Evolutionary conservation across 2,113 vertebrate species (phyloP).

Genomic region (Chionis minor): DNA sequence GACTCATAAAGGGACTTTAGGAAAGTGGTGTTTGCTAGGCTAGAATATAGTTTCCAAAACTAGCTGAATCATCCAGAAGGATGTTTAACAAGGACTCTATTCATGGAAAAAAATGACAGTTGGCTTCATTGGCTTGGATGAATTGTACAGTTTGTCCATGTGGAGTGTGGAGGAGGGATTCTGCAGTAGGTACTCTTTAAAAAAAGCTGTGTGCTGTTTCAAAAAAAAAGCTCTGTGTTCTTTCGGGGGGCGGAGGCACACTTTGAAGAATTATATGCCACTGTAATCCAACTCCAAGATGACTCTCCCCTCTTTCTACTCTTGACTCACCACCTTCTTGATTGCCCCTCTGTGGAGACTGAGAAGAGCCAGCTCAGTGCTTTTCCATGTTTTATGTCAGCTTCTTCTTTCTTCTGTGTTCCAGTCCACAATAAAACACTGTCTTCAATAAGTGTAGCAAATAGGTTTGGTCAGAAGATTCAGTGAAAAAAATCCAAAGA

Average conservation of each 20-base stretch:
- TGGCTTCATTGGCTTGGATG: neutral
- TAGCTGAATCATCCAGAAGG: slow-evolving; percentile 26
- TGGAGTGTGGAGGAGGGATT: neutral
- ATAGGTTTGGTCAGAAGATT: neutral
- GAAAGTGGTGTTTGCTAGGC: slow-evolving; percentile 16
- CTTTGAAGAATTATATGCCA: neutral
- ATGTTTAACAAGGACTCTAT: slow-evolving; percentile 1
- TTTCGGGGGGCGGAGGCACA: neutral
- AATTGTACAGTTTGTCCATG: neutral
- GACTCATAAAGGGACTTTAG: slow-evolving; percentile 20
- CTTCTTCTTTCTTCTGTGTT: neutral
- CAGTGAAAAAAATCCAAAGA: neutral
- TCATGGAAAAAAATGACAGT: neutral
- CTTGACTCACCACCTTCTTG: accelerated
- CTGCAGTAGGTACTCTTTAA: neutral
- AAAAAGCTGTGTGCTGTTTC: neutral
- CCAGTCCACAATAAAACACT: neutral
- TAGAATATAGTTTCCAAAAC: slow-evolving; percentile 11
- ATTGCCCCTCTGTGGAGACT: neutral
- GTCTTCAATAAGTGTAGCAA: neutral
- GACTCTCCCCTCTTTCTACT: neutral
- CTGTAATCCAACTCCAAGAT: accelerated
- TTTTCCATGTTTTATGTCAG: neutral
- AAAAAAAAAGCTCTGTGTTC: too few relatives aligned
- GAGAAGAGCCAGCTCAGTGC: neutral